Conservation (phyloP, 2,113 vertebrate genomes). For the Antigone vipio region DNA sequence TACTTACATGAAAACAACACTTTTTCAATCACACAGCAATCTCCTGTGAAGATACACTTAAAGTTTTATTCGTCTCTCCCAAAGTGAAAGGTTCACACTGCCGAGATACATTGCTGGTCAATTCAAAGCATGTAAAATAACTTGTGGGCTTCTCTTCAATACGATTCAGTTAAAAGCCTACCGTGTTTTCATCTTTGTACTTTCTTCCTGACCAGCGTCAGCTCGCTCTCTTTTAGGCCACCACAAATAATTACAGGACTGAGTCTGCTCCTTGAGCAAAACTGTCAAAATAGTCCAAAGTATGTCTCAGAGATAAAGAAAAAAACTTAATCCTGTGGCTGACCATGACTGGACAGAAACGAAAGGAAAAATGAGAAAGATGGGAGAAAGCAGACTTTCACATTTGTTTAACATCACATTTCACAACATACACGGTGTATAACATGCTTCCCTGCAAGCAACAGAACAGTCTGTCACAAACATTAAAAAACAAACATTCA, state of each 20-base stretch:
- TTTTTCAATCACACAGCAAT: neutral
- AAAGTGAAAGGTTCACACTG: neutral
- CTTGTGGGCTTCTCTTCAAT: neutral
- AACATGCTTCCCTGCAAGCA: conserved; percentile 20
- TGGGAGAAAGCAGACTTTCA: conserved; percentile 12
- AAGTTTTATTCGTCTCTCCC: neutral
- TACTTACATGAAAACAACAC: neutral
- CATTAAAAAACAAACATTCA: conserved; percentile 10
- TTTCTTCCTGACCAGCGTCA: neutral
- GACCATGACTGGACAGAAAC: neutral
- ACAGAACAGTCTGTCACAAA: conserved; percentile 16
- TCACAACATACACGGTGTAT: neutral
- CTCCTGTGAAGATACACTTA: neutral
- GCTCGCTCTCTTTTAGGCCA: neutral
- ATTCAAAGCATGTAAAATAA: neutral
- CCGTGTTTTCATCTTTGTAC: neutral
- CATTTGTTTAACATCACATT: conserved; percentile 17
- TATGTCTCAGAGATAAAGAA: neutral
- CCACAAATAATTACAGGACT: neutral
- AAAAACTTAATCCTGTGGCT: neutral
- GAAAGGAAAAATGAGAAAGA: neutral
- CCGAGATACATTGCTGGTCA: fast-evolving
- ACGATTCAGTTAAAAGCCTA: neutral
- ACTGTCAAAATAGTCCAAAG: neutral
- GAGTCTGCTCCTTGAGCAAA: neutral